Base-by-base conservation (phyloP, 2,888 invertebrate species). In the Isotomurus palustris region DNA sequence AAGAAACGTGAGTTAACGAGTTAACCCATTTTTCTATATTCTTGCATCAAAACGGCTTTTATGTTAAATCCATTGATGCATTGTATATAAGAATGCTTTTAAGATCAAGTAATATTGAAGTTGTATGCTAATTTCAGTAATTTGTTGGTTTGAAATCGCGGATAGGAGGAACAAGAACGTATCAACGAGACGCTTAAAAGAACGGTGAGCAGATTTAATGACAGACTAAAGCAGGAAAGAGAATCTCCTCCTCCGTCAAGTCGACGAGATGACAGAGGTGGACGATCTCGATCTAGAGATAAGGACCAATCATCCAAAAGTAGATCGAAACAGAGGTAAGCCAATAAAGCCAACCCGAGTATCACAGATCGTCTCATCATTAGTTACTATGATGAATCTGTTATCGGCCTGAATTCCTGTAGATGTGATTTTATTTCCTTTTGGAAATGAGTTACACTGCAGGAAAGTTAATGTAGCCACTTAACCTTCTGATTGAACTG, bases 161-260 rank as follows among this genome's bases (percentile, higher is more conserved):
- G 65, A 32, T 66, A 85, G 84, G 88, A 88, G 75, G 88, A 87
- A 66, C 86, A 87, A 74, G 87, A 87, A 59, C 83, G 86, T 73
- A 84, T 87, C 56, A 83, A 80, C 72, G 81, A 79, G 29, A 79
- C 77, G 21, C 67, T 81, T 57, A 78, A 78, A 62, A 78, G 77
- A 48, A 78, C 79, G 54, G 76, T 76, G 17, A 58, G 62, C 45
- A 56, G 56, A 5, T 65, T 62, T 40, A 50, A 41, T 44, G 65
- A 62, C 17, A 53, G 55, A 44, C 35, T 62, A 17, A 58, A 55
- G 32, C 28, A 41, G 27, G 64, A 59, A 21, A 36, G 45, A 44
- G 53, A 56, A 21, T 62, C 60, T 22, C 58, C 64, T 3, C 56
- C 64, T n/a, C 28, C 44, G 12, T 10, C 32, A 29, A 44, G 3